A percentile compares a stretch with the other conserved stretches of the same genome.
Evolutionary conservation across 2,888 invertebrate genomes (phyloP).

Genomic region (Ormia ochracea): DNA sequence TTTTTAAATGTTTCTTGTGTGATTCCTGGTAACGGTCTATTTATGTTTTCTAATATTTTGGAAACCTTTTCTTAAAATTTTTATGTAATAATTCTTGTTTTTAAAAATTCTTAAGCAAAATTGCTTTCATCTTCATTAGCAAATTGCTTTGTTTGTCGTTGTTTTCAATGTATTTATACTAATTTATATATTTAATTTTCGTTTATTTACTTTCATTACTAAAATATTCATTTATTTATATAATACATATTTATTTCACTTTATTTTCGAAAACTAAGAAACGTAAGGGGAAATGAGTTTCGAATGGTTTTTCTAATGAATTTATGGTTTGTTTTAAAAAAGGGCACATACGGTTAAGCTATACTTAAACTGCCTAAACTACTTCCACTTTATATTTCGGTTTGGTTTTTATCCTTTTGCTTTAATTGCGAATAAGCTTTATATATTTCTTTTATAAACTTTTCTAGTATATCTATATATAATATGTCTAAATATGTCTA

Average conservation of each 20-base stretch:
- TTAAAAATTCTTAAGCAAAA: slow-evolving; percentile 56
- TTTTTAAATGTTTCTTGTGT: too few species aligned
- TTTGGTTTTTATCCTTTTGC: slow-evolving; percentile 23
- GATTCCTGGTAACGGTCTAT: slow-evolving; percentile 35
- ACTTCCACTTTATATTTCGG: slow-evolving; percentile 29
- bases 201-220: slow-evolving; percentile 7
- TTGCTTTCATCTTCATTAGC: slow-evolving; percentile 51
- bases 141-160: slow-evolving; percentile 61
- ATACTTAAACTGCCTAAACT: slow-evolving; percentile 65
- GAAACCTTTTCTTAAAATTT: slow-evolving; percentile 68
- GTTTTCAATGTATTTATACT: slow-evolving; percentile 43
- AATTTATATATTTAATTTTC: background rate
- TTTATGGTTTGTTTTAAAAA: slow-evolving; percentile 64
- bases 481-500: slow-evolving; percentile 11
- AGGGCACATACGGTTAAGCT: slow-evolving; percentile 78
- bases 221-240: slow-evolving; percentile 30
- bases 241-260: slow-evolving; percentile 47
- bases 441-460: slow-evolving; percentile 30
- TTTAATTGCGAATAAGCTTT: slow-evolving; percentile 50
- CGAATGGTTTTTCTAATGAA: slow-evolving; percentile 66
- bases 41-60: slow-evolving; percentile 64
- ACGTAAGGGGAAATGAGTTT: slow-evolving; percentile 12
- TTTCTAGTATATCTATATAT: slow-evolving; percentile 18
- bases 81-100: slow-evolving; percentile 65
- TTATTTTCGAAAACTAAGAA: slow-evolving; percentile 50